Base-by-base conservation (phyloP, 2,888 invertebrate genomes). In the Campoletis raptor region DNA sequence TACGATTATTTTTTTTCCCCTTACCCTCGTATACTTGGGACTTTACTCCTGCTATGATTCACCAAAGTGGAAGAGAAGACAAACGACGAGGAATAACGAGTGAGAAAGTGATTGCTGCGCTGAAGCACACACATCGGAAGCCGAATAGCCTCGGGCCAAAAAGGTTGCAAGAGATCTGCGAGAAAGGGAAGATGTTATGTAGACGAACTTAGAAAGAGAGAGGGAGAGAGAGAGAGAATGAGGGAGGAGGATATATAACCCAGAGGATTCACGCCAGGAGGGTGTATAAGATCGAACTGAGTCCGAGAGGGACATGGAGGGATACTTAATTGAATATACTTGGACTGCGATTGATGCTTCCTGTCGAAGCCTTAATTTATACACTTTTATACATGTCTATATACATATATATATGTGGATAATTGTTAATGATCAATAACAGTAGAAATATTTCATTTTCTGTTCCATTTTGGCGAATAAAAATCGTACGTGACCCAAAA, bases 281-380 rank as follows among this genome's bases (percentile, higher is more conserved):
- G 81, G 61, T 73, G 81, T 64, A 52, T 48, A 48, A 36, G 73
- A 73, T 66, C 45, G 77, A 48, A 52, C 40, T 24, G 73, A 12
- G 67, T 15, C 81, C 72, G 73, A 82, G 80, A 81, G 81, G 85
- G 79, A 70, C 67, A 57, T 15, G 85, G 87, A 85, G 84, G 85
- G 88, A 88, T 87, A 87, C 89, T 90, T 92, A 92, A 92, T 92
- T 92, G 92, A 92, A 79, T 79, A 92, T 92, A 92, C 91, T 91
- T 91, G 90, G 86, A 89, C 86, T 88, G 92, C 90, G 92, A 93
- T 92, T 91, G 92, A 93, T 93, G 92, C 90, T 85, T 88, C 89
- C 89, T 91, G 92, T 92, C 92, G 54, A 79, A 57, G 10, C 30
- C 45, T 64, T 64, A 61, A 76, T 64, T 36, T 73, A 37, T 52